Evolutionary conservation across 35 echinoderm and acorn worm species (phyloP).

Genomic region (Acanthaster planci): DNA sequence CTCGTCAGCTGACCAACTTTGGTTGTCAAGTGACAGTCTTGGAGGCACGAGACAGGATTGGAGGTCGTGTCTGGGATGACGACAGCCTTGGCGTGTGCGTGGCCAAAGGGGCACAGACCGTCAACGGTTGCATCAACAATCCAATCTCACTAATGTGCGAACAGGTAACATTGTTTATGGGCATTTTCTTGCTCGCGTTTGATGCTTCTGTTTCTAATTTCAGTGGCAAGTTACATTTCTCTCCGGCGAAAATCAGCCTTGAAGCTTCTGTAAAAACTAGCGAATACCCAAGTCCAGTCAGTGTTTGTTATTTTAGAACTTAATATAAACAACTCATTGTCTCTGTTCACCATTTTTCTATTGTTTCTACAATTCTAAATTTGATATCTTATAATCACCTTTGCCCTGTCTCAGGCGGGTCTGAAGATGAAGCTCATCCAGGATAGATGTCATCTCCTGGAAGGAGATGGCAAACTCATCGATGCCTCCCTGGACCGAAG

Average conservation of each 20-base stretch:
- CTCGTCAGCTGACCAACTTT: conserved; percentile 75
- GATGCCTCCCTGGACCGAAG: conserved; percentile 75
- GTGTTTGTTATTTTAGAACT: no score
- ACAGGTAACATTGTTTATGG: conserved; percentile 58
- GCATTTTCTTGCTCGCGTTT: background rate
- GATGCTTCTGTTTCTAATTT: no score
- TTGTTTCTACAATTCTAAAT: no score
- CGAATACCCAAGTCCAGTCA: background rate
- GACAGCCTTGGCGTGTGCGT: conserved; percentile 43
- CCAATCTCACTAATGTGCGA: conserved; percentile 97
- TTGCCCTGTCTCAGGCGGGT: conserved; percentile 59
- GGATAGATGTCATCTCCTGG: conserved; percentile 76
- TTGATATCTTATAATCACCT: no score
- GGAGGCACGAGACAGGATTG: conserved; percentile 81
- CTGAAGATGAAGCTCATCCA: conserved; percentile 78
- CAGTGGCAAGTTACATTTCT: background rate
- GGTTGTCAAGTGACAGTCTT: conserved; percentile 72
- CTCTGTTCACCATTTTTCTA: no score
- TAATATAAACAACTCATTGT: no score
- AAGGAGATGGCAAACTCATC: conserved; percentile 65
- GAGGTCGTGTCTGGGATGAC: conserved; percentile 94
- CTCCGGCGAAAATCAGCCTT: no score
- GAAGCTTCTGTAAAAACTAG: no score
- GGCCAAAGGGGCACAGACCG: conserved; percentile 91
- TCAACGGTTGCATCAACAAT: conserved; percentile 96